A percentile compares a stretch with the other conserved stretches of the same genome.
These are phyloP conservation scores for Crotalus helleri DNA, from an alignment of 2,113 vertebrate species.

Conservation along the genomic window DNA sequence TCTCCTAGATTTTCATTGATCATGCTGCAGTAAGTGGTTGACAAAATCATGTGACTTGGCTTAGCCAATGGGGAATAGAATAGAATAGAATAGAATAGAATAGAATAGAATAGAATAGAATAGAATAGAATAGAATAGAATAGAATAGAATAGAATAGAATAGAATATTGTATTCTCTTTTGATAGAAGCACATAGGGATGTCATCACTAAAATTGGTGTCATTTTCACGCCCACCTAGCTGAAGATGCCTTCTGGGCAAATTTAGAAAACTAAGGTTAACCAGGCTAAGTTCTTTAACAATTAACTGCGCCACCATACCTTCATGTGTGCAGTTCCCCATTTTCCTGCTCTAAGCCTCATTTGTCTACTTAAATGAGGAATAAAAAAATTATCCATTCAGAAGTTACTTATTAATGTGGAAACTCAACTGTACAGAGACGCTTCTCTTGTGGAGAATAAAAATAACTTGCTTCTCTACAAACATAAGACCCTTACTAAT, in stretches of 20 bases:
- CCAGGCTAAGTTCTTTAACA: constrained; percentile 19
- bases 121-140: no score
- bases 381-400: constrained; percentile 35
- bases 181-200: neutral
- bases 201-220: neutral
- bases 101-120: no score
- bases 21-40: neutral
- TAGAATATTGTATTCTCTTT: neutral
- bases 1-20: neutral
- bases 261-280: neutral
- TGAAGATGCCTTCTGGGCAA: neutral
- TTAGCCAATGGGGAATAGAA: neutral
- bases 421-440: constrained; percentile 11
- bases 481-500: constrained; percentile 39
- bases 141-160: no score
- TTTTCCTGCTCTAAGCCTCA: constrained; percentile 38
- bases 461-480: constrained; percentile 45
- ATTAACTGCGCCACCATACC: constrained; percentile 11
- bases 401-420: constrained; percentile 64
- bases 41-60: neutral
- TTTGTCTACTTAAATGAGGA: constrained; percentile 51
- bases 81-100: no score
- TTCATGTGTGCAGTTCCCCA: constrained; percentile 10
- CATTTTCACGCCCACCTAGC: neutral
- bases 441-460: constrained; percentile 29